Base-by-base conservation (phyloP, 1,140 invertebrate genomes). In the Hyles euphorbiae region DNA sequence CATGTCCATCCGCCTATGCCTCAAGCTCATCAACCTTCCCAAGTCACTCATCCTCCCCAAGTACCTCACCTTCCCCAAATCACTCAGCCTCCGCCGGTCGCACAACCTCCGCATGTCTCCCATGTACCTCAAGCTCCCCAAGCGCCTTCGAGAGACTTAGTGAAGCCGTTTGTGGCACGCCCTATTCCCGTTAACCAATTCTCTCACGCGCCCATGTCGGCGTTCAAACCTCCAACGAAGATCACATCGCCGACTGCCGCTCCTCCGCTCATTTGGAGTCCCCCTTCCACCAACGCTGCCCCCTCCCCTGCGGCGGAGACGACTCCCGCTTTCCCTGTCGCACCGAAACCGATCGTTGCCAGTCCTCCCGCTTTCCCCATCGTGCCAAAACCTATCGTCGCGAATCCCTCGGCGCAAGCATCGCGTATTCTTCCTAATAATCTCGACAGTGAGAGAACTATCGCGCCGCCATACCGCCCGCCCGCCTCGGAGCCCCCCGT, bases 141-240 rank as follows among this genome's bases (percentile, higher is more conserved):
- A 40, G 36, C 36, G 36, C 77, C 91, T 3, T 90, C 89, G 36
- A 89, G 91, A 45, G 75, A 76, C 33, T 53, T 72, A 7, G 64
- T 70, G 0, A 87, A 87, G 64, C 84, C 84, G 3, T 87, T 89
- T 45, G 79, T 90, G 5, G 87, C 91, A n/a, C 90, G 91, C 76
- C 91, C 91, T 11, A 78, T 90, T 50, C 91, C 90, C 1, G 90
- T 93, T 0, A 93, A 93, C 80, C 91, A 93, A 63, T 95, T 95
- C 66, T 93, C 92, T 47, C 93, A 94, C 70, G 93, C 93, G 3
- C 92, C 93, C 2, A 91, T 93, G 81, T 94, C 93, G 7, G 93
- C 93, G 11, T 94, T 94, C 62, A 92, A 92, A 62, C 93, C 93
- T 9, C 87, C 89, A 5, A 83, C 89, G 61, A 91, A 91, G 65